phyloP scores from a whole-genome alignment of 1,140 invertebrate genomes.

The Charaxes varanes region DNA sequence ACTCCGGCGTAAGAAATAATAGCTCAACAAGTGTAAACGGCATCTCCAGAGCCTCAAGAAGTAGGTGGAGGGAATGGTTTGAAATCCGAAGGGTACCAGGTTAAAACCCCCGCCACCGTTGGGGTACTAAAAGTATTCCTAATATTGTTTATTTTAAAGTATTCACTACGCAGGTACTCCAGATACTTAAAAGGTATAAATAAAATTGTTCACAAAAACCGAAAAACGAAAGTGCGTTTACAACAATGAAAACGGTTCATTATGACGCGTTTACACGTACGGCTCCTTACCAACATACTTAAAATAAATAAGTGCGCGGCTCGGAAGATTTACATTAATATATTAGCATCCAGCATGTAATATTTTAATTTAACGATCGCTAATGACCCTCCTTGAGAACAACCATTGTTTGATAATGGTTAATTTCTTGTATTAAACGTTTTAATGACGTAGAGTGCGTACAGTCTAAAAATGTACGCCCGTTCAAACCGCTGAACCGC shows the following conservation, averaged over 20 bases:
- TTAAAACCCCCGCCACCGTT: too few relatives aligned
- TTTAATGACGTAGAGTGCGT: not conserved
- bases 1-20: too few relatives aligned
- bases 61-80: too few relatives aligned
- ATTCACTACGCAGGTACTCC: not conserved
- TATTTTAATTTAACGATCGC: slow-evolving; percentile 30
- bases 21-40: too few relatives aligned
- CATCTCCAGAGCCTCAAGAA: too few relatives aligned
- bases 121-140: too few relatives aligned
- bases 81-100: too few relatives aligned
- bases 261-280: slow-evolving; percentile 20
- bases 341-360: slow-evolving; percentile 28
- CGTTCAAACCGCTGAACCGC: too few relatives aligned
- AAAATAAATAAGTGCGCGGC: slow-evolving; percentile 24
- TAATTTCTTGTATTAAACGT: slow-evolving; percentile 4
- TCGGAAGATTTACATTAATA: slow-evolving; percentile 34
- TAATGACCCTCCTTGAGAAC: slow-evolving; percentile 26
- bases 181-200: slow-evolving; percentile 4
- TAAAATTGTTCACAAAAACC: too few relatives aligned
- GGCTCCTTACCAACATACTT: slow-evolving; percentile 22
- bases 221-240: too few relatives aligned
- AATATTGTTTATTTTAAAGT: too few relatives aligned
- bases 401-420: slow-evolving; percentile 8
- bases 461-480: too few relatives aligned
- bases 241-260: slow-evolving; percentile 20